Evolutionary conservation across 2,797 vertebrate genomes (phyloP).

Genomic region (Smutsia gigantea): DNA sequence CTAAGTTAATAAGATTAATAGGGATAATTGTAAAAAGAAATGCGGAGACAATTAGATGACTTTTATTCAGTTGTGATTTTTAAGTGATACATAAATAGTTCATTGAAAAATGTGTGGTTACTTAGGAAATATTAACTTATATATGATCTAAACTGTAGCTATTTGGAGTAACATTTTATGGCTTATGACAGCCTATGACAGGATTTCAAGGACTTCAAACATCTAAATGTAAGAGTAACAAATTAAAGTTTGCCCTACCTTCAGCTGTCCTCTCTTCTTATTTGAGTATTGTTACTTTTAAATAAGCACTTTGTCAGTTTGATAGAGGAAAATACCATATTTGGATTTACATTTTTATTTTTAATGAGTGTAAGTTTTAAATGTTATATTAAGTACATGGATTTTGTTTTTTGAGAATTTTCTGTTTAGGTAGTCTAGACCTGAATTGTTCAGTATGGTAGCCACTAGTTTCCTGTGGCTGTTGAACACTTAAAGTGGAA

Average conservation of each 20-base stretch:
- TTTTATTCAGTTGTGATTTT: conserved; percentile 23
- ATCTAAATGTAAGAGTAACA: background rate
- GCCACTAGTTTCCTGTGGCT: background rate
- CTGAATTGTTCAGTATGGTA: background rate
- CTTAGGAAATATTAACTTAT: background rate
- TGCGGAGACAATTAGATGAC: background rate
- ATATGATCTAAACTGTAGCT: background rate
- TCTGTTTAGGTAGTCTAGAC: background rate
- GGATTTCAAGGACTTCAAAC: conserved; percentile 8
- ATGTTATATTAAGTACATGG: background rate
- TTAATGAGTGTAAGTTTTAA: background rate
- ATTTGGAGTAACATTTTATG: conserved; percentile 9
- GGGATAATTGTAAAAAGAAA: background rate
- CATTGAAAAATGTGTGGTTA: background rate
- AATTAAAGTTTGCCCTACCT: background rate
- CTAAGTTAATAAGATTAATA: background rate
- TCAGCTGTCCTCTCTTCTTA: background rate
- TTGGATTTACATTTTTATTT: background rate
- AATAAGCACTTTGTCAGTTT: background rate
- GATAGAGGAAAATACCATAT: background rate
- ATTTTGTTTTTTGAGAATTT: conserved; percentile 12
- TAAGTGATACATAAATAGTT: background rate
- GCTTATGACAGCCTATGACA: background rate
- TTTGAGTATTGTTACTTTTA: background rate
- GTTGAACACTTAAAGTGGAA: background rate